Evolutionary conservation across 2,797 vertebrate species (phyloP).

Genomic region (Serranus cabrilla): DNA sequence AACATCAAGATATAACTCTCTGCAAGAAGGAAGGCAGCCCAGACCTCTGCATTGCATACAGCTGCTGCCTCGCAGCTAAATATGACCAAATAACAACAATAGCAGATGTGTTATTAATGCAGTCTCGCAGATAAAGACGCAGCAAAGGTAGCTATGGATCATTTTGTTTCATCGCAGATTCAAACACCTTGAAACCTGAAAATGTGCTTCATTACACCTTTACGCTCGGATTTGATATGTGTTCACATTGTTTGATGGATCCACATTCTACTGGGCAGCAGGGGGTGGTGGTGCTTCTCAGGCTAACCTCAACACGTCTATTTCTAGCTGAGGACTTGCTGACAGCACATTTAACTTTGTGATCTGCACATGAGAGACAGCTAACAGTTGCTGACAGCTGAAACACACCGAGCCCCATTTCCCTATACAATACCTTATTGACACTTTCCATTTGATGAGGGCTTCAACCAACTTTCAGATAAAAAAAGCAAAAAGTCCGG

Average conservation of each 20-base stretch:
- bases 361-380: slow-evolving; percentile 80
- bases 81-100: slow-evolving; percentile 11
- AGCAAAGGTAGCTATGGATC: slow-evolving; percentile 22
- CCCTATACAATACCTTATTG: slow-evolving; percentile 72
- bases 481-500: slow-evolving; percentile 9
- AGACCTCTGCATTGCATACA: slow-evolving; percentile 15
- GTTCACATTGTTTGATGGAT: slow-evolving; percentile 73
- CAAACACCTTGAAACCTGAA: slow-evolving; percentile 68
- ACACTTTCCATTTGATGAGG: slow-evolving; percentile 67
- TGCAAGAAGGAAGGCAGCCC: slow-evolving; percentile 13
- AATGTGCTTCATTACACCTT: slow-evolving; percentile 73
- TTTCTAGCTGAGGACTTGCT: slow-evolving; percentile 80
- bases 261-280: slow-evolving; percentile 70
- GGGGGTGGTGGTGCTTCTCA: slow-evolving; percentile 68
- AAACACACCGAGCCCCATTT: slow-evolving; percentile 57
- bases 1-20: slow-evolving; percentile 59
- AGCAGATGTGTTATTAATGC: slow-evolving; percentile 36
- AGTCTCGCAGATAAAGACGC: slow-evolving; percentile 8
- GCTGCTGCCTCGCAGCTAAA: slow-evolving; percentile 5
- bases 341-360: slow-evolving; percentile 85
- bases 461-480: slow-evolving; percentile 53
- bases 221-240: slow-evolving; percentile 55
- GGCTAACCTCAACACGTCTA: slow-evolving; percentile 81
- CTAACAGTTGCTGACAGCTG: slow-evolving; percentile 78
- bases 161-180: slow-evolving; percentile 47